A percentile compares a stretch with the other conserved stretches of the same genome.
phyloP scores from a whole-genome alignment of 2,113 vertebrate genomes.

The Pipra filicauda region DNA sequence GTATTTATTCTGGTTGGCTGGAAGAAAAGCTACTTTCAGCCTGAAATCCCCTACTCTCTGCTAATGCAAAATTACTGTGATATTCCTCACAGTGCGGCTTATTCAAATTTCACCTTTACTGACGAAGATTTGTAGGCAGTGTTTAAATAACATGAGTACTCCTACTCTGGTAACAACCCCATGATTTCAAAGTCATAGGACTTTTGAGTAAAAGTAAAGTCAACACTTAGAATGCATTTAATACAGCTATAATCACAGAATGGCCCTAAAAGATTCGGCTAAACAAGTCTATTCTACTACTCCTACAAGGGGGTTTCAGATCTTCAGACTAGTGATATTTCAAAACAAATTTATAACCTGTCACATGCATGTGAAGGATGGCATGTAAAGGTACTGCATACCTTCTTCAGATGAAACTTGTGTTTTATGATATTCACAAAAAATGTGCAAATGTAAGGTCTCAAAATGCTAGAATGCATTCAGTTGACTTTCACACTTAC shows the following conservation, averaged over 20 bases:
- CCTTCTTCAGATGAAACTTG: background rate
- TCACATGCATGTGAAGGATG: background rate
- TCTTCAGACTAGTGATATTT: background rate
- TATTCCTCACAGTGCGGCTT: background rate
- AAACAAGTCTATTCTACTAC: background rate
- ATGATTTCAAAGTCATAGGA: background rate
- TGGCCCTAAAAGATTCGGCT: background rate
- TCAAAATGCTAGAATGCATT: background rate
- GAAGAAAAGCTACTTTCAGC: background rate
- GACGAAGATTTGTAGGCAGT: background rate
- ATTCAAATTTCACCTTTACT: background rate
- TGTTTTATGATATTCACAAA: background rate
- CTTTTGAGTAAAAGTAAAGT: background rate
- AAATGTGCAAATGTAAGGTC: background rate
- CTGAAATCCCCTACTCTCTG: background rate
- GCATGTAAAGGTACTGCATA: background rate
- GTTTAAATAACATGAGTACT: background rate
- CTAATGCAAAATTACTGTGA: background rate
- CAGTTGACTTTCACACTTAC: conserved; percentile 42
- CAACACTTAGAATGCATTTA: background rate
- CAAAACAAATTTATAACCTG: background rate
- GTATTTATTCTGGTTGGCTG: background rate
- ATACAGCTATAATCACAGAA: background rate
- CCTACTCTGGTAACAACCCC: background rate
- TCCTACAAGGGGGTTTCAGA: background rate